phyloP scores from a whole-genome alignment of 2,113 vertebrate genomes.

The Elgaria multicarinata region DNA sequence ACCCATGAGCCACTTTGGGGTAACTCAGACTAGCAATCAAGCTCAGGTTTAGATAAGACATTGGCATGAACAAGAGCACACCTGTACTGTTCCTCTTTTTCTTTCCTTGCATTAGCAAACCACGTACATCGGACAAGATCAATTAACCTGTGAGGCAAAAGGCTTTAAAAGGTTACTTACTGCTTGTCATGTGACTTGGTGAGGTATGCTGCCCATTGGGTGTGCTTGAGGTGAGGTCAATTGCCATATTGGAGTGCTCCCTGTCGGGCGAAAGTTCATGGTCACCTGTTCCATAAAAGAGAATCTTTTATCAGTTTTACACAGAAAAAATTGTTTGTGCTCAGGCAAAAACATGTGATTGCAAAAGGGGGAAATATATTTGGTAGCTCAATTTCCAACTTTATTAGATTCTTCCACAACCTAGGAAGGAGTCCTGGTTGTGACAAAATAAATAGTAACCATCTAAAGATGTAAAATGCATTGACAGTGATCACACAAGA shows the following conservation, averaged over 20 bases:
- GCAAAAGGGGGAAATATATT: neutral
- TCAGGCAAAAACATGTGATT: neutral
- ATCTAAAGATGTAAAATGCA: neutral
- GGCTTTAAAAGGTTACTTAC: constrained; percentile 82
- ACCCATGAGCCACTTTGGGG: constrained; percentile 77
- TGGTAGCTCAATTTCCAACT: accelerated
- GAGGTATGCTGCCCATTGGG: constrained; percentile 90
- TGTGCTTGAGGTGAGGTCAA: constrained; percentile 90
- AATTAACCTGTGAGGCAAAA: constrained; percentile 52
- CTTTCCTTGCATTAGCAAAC: constrained; percentile 58
- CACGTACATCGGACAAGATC: constrained; percentile 59
- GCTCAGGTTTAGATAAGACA: constrained; percentile 73
- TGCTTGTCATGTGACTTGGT: constrained; percentile 89
- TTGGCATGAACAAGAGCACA: constrained; percentile 60
- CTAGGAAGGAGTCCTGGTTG: accelerated
- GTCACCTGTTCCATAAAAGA: constrained; percentile 88
- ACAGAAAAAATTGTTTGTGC: neutral
- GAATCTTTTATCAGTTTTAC: constrained; percentile 51
- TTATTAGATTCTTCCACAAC: neutral
- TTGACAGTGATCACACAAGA: neutral
- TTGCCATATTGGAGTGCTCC: constrained; percentile 90
- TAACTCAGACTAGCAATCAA: constrained; percentile 77
- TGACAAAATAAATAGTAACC: neutral
- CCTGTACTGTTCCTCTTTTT: constrained; percentile 58
- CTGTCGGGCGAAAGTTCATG: constrained; percentile 93